Evolutionary conservation across 2,888 invertebrate species (phyloP).

Genomic region (Idaea straminata): DNA sequence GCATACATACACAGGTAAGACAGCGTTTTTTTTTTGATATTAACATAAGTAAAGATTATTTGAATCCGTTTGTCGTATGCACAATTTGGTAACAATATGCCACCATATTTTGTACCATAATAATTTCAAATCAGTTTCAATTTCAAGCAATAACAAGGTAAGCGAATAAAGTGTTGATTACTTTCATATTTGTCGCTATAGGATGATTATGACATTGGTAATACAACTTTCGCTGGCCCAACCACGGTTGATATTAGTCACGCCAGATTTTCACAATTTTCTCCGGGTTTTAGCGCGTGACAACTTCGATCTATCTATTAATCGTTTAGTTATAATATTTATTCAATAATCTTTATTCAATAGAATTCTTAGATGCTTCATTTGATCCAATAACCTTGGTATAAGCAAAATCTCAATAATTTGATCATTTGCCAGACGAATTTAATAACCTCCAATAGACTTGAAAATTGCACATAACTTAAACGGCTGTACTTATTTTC

Average conservation of each 20-base stretch:
- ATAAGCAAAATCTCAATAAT: too few species aligned
- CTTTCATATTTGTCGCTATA: slow-evolving; percentile 31
- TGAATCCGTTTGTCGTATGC: too few species aligned
- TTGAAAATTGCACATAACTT: too few species aligned
- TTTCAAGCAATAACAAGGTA: slow-evolving; percentile 7
- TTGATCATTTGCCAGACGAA: too few species aligned
- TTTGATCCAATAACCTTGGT: background rate
- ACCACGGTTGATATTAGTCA: slow-evolving; percentile 48
- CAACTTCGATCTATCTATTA: slow-evolving; percentile 40
- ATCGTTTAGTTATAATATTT: slow-evolving; percentile 28
- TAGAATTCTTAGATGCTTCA: background rate
- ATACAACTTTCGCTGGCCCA: slow-evolving; percentile 48
- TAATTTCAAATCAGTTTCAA: slow-evolving; percentile 4
- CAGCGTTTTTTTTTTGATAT: too few species aligned
- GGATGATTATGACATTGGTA: slow-evolving; percentile 33
- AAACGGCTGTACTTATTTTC: too few species aligned
- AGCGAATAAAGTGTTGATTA: slow-evolving; percentile 31
- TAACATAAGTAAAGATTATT: too few species aligned
- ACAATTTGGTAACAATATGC: too few species aligned
- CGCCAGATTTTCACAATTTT: slow-evolving; percentile 66
- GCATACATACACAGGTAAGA: too few species aligned
- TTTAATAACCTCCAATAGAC: too few species aligned
- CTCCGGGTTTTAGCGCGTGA: slow-evolving; percentile 59
- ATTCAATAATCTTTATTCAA: background rate
- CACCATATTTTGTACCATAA: too few species aligned